Evolutionary conservation across 2,113 vertebrate genomes (phyloP).

Genomic region (Atrichornis clamosus): DNA sequence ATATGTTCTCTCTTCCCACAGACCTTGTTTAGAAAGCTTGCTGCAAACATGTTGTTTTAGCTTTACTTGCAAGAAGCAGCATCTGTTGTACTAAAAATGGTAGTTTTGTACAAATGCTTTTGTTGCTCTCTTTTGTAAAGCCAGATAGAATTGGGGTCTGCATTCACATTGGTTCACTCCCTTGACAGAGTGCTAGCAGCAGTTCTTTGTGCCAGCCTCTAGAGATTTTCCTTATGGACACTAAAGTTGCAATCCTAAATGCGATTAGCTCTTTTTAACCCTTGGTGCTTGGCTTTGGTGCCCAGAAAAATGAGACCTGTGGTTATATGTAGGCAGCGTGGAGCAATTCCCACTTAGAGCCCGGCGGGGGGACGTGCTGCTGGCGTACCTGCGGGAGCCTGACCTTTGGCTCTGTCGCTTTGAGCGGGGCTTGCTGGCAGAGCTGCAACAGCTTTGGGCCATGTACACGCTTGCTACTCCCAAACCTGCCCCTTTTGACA

Average conservation of each 20-base stretch:
- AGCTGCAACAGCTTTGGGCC: not conserved
- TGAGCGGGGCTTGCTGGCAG: not conserved
- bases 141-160: not conserved
- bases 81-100: conserved; percentile 22
- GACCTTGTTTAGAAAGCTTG: conserved; percentile 36
- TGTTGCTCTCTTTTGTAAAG: conserved; percentile 18
- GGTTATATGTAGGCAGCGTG: not conserved
- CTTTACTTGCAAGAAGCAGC: conserved; percentile 32
- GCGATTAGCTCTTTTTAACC: not conserved
- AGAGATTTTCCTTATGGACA: not conserved
- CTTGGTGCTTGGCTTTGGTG: not conserved
- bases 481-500: not conserved
- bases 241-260: not conserved
- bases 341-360: not conserved
- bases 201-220: not conserved
- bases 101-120: conserved; percentile 22
- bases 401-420: not conserved
- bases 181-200: not conserved
- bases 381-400: not conserved
- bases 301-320: not conserved
- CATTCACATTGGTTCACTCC: not conserved
- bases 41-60: conserved; percentile 22
- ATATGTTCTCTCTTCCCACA: conserved; percentile 46
- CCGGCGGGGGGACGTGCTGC: rapidly evolving
- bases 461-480: not conserved